Evolutionary conservation across 2,113 vertebrate species (phyloP), one percentile per base, ranked within the genome.

Genomic region (Myrmophylax atrothorax): DNA sequence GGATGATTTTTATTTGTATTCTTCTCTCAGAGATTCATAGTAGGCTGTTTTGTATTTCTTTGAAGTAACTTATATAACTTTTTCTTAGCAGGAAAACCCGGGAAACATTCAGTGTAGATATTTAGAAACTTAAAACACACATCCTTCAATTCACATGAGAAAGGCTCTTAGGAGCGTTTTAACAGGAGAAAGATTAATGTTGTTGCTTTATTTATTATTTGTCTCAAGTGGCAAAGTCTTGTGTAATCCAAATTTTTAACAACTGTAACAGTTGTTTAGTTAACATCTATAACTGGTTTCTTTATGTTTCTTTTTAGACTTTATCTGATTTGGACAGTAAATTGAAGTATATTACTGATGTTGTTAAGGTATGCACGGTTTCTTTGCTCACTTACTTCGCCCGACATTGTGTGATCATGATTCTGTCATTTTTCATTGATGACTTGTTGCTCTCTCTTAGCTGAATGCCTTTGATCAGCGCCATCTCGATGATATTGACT

Each of bases 401-500:
- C 18, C 3, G 12, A 3, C 11, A 6, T 28, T 58, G 3, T 89
- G 14, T 47, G 82, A 38, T 72, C 8, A 2, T 1, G 1, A 87
- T 75, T 78, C 35, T 72, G 31, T 28, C 26, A 17, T 55, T 83
- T 80, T 72, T 50, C 28, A 14, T 28, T 52, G 44, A n/a, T 2
- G 0, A 5, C 44, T 90, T 87, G 13, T 89, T 74, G 10, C 42
- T 67, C 26, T 93, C 52, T 96, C 38, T 83, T 92, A 99, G 99
- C 97, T 99, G 37, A 99, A 99, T 31, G 98, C 99, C 2, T 99
- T 99, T 93, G 99, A 99, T 97, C 98, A 98, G 70, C 98, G 98
- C 16, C 99, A 99, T 95, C 97, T 99, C 18, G 99, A 99, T 44
- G 99, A 99, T 77, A 98, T 99, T 10, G 91, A 99, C 97, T 99